Base-by-base conservation (phyloP, 2,113 vertebrate genomes). In the Alligator sinensis region DNA sequence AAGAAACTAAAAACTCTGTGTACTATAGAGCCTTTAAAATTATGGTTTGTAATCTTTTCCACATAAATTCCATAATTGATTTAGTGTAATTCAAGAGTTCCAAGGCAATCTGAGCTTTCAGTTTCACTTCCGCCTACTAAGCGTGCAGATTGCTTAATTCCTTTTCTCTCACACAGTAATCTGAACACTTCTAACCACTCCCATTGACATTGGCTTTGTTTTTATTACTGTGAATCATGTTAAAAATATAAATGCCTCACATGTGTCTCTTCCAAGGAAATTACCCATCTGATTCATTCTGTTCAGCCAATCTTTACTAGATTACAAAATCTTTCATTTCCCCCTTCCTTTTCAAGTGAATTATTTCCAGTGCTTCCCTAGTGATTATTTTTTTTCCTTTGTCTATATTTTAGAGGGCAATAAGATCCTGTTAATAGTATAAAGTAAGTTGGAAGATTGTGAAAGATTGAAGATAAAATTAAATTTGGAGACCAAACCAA, bases 201-300 rank as follows among this genome's bases (percentile, higher is more conserved):
- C 77, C 70, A 57, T 62, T 11, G 11, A 81, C 59, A 72, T 75
- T 80, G 17, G 74, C 86, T 97, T 82, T 93, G 47, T 84, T 12
- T 47, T 55, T 24, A 58, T 22, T 3, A 25, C 21, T 12, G 21
- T 91, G 84, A 95, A 86, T 96, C 91, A 94, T n/a, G 90, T 72
- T 86, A 92, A 64, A 82, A 92, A 90, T 84, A 95, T 0, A 16
- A 91, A 91, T 82, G 81, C 90, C 76, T 88, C 86, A 92, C 58
- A 27, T 4, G 25, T 24, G 21, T 80, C 59, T 84, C 2, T 95
- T 91, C 87, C 55, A 21, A 92, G 79, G 88, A 94, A 96, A 86
- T 75, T 34, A 27, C 47, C 21, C 34, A 11, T 38, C 18, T 70
- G 68, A 70, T 11, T 91, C 24, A 2, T 88, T 83, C 79, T 77